Evolutionary conservation across 2,888 invertebrate species (phyloP), one percentile per base, ranked within the genome.

Genomic region (Euzetes globulus): DNA sequence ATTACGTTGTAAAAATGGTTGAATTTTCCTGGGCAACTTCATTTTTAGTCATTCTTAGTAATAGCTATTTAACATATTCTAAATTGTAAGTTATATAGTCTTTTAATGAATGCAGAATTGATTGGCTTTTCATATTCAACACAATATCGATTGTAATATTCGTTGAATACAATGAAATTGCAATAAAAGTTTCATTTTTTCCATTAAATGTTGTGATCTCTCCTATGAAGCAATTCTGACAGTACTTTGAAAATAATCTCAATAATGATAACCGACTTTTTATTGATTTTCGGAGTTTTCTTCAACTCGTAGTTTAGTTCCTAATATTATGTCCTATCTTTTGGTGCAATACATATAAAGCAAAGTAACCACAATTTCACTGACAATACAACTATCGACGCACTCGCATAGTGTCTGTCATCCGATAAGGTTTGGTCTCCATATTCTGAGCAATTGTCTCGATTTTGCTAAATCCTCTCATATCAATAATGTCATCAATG

Each of bases 301-400:
- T 55, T 25, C 17, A 33, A 63, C 29, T 55, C 27, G 17, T 33
- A 63, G 63, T 33, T 15, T 7, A 27, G 19, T 29, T 63, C 9
- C 19, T 13, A 33, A 7, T 11, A 63, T 33, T 33, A 27, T 33
- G 63, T 63, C 63, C 22, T 63, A 63, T 33, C 63, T 63, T 63
- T 55, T 29, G 33, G 27, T 27, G 33, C 11, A 37, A 63, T 63
- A 63, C 19, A 11, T n/a, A 63, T 33, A 63, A 63, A 63, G 63
- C 17, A 63, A 63, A 63, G 63, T 63, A 63, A 63, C 63, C 63
- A 63, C 63, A 63, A 63, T 29, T 63, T 15, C 19, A 37, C 17
- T 63, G 55, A 55, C 55, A 55, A 19, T 50, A 55, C 29, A 37
- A 63, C 7, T 63, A 33, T 7, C 37, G 29, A 25, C 60, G 63